Base-by-base conservation (phyloP, 2,888 invertebrate species). In the Geotrupes spiniger region DNA sequence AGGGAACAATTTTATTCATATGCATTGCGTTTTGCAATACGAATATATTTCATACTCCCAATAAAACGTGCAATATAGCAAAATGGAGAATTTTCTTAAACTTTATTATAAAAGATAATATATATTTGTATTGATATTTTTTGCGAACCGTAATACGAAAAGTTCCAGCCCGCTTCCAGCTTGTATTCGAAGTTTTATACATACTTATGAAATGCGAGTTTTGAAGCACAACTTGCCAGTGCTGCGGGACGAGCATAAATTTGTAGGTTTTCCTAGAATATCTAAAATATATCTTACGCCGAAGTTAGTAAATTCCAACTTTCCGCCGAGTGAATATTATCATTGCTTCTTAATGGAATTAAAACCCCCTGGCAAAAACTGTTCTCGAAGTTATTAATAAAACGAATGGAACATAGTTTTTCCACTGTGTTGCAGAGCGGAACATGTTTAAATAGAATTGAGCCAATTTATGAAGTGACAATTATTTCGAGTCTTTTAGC, bases 401-500 rank as follows among this genome's bases (percentile, higher is more conserved):
- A 36, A 28, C 28, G 36, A 45, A 36, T n/a, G 10, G 37, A 28
- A 36, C 17, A 31, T 36, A 46, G 39, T 46, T 45, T 42, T 52
- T 56, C 42, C 50, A 45, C 40, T 33, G 40, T 26, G 14, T 48
- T 42, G 36, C 42, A 47, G 46, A 44, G 36, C 37, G 51, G 46
- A 51, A 64, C 69, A 69, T 69, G 69, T 67, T 68, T 63, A 67
- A 66, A 65, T 63, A 54, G 63, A 67, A 70, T 70, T 70, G 68
- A 63, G 70, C 65, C 65, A 70, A 70, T 70, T 68, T 67, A 63
- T 60, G 66, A 63, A 69, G 68, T 69, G 68, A 70, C 70, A 69
- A 70, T 69, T 69, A 69, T 64, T 66, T 61, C 62, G 52, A 60
- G 61, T 64, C 64, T 65, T 67, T 67, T 61, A 62, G 61, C 58